Percentiles rank a stretch among this genome's conserved stretches.
phyloP scores from a whole-genome alignment of 2,113 vertebrate species.

The Cygnus atratus region DNA sequence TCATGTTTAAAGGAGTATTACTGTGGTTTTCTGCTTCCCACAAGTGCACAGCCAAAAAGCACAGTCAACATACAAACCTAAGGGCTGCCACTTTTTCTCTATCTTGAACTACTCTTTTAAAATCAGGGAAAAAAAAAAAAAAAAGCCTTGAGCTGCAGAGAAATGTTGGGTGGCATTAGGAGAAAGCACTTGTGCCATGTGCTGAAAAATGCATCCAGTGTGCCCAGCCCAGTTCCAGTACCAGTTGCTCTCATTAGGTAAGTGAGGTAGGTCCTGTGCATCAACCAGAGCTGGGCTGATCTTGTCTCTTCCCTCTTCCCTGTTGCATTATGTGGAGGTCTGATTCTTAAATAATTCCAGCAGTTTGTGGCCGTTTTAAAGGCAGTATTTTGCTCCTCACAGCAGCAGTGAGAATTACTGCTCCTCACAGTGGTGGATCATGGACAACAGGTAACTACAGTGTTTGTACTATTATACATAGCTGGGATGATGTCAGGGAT shows the following conservation, averaged over 20 bases:
- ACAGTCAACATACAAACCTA: not conserved
- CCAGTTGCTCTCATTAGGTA: rapidly evolving
- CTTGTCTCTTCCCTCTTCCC: not conserved
- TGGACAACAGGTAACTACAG: not conserved
- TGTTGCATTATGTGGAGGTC: no score
- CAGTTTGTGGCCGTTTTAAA: not conserved
- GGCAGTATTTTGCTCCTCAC: not conserved
- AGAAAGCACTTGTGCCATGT: not conserved
- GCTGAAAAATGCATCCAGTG: not conserved
- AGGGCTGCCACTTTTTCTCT: not conserved
- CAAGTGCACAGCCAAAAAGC: not conserved
- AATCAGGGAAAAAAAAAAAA: not conserved
- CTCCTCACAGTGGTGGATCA: rapidly evolving
- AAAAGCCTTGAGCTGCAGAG: not conserved
- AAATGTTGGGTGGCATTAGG: not conserved
- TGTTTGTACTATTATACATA: rapidly evolving
- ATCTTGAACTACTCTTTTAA: not conserved
- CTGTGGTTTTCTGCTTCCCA: not conserved
- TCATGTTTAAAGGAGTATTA: not conserved
- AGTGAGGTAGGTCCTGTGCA: rapidly evolving
- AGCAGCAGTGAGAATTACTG: no score
- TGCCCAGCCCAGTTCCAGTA: not conserved
- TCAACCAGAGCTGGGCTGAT: not conserved
- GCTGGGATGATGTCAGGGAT: not conserved
- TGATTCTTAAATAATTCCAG: not conserved